phyloP scores from a whole-genome alignment of 2,797 vertebrate genomes.

The Balearica regulorum region DNA sequence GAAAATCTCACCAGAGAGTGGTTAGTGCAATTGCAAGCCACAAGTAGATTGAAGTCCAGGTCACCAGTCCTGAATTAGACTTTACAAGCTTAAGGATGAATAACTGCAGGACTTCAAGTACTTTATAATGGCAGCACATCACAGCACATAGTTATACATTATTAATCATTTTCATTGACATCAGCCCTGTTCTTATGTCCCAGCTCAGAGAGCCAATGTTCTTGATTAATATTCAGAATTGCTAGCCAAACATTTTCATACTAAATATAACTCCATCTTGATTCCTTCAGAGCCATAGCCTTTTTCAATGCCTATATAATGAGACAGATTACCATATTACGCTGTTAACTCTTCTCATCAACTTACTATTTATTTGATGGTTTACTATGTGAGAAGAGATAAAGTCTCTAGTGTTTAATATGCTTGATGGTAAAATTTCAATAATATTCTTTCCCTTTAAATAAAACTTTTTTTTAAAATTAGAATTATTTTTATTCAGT shows the following conservation, averaged over 20 bases:
- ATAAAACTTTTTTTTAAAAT: not conserved
- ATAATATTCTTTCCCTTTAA: not conserved
- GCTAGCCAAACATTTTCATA: not conserved
- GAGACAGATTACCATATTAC: not conserved
- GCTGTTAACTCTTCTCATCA: not conserved
- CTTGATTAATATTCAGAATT: not conserved
- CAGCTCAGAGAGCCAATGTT: not conserved
- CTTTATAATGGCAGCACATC: not conserved
- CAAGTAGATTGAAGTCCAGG: not conserved
- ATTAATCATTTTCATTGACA: not conserved
- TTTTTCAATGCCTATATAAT: not conserved
- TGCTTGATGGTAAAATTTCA: not conserved
- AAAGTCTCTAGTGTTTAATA: not conserved
- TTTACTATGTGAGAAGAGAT: not conserved
- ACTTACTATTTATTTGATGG: not conserved
- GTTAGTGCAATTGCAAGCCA: not conserved
- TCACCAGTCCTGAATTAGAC: not conserved
- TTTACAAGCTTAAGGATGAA: not conserved
- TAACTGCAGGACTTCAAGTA: not conserved
- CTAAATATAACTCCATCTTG: not conserved
- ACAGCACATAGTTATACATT: not conserved
- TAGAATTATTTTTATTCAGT: not conserved
- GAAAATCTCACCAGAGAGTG: not conserved
- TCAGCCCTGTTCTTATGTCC: not conserved
- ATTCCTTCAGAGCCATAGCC: not conserved